Base-by-base conservation (phyloP, 2,888 invertebrate genomes). In the Platycheirus albimanus region DNA sequence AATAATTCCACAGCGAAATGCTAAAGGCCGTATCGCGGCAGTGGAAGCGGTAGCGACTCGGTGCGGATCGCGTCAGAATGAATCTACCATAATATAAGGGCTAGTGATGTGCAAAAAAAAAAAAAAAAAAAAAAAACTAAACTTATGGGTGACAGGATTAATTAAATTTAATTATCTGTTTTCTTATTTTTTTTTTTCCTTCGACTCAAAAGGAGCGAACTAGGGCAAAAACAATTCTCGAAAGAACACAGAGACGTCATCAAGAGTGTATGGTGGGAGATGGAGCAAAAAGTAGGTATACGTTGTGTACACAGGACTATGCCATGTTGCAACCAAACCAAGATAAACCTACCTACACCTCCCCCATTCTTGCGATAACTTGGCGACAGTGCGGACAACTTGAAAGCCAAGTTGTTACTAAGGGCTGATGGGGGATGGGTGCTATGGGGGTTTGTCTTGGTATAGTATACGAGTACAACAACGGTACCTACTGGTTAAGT, bases 151-250 rank as follows among this genome's bases (percentile, higher is more conserved):
- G 83, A 83, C 83, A 83, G 83, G 78, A 83, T 83, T 83, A 83
- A 83, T 83, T 83, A 83, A 83, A 83, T 83, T 83, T 83, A 83
- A 83, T 83, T 83, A 83, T 83, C 83, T 83, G 64, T 64, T 72
- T 72, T 77, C 56, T 54, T 56, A 38, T 52, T 61, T 69, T 58
- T 80, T 63, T 47, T n/a, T 54, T 54, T 19, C 15, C 56, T 58
- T 15, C 61, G 17, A 47, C 47, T 43, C 33, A 38, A 63, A n/a
- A 61, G 47, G 20, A 72, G 47, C 19, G 45, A 63, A 77, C 54
- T 70, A 49, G 71, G 49, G 24, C 24, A 36, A 70, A 58, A 43
- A 41, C 58, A 70, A 15, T 41, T 49, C 66, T 58, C 36, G 49
- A 63, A 80, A 58, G 45, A 51, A 70, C 45, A 69, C 43, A 66